Evolutionary conservation across 2,888 invertebrate species (phyloP).

Genomic region (Nycteola revayana): DNA sequence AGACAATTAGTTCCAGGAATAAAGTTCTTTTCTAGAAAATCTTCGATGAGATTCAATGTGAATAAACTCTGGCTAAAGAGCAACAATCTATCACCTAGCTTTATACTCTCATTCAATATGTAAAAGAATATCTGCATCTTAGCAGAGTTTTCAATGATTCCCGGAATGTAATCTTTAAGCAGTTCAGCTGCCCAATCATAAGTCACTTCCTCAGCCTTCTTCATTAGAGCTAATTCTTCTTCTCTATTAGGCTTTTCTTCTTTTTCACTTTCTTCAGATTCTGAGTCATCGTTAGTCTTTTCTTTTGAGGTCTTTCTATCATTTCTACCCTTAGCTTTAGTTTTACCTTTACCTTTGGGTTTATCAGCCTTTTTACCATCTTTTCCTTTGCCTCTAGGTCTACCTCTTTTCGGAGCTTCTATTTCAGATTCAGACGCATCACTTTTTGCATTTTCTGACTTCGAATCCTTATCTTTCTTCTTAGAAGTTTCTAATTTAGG

Average conservation of each 20-base stretch:
- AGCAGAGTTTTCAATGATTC: slow-evolving; percentile 94
- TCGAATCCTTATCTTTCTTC: slow-evolving; percentile 41
- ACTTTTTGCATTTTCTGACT: slow-evolving; percentile 42
- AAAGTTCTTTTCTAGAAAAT: slow-evolving; percentile 89
- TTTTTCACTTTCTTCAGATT: slow-evolving; percentile 80
- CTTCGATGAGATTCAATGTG: slow-evolving; percentile 97
- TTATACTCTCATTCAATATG: slow-evolving; percentile 93
- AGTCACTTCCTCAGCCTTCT: slow-evolving; percentile 91
- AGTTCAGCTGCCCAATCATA: slow-evolving; percentile 94
- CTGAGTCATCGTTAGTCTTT: slow-evolving; percentile 78
- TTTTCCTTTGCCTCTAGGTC: slow-evolving; percentile 52
- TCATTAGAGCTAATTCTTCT: slow-evolving; percentile 78
- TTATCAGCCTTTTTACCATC: slow-evolving; percentile 61
- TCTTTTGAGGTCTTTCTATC: slow-evolving; percentile 73
- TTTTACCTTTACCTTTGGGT: slow-evolving; percentile 56
- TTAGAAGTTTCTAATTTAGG: slow-evolving; percentile 33
- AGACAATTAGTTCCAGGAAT: slow-evolving; percentile 86
- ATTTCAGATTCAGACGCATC: slow-evolving; percentile 61
- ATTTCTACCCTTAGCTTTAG: slow-evolving; percentile 69
- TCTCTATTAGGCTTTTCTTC: slow-evolving; percentile 83
- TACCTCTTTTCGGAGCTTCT: slow-evolving; percentile 54
- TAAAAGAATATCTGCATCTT: slow-evolving; percentile 97
- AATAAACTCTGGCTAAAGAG: slow-evolving; percentile 98
- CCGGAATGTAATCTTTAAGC: slow-evolving; percentile 92
- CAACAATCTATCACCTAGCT: slow-evolving; percentile 93